Base-by-base conservation (phyloP, 2,888 invertebrate species). In the Drosophila antonietae region DNA sequence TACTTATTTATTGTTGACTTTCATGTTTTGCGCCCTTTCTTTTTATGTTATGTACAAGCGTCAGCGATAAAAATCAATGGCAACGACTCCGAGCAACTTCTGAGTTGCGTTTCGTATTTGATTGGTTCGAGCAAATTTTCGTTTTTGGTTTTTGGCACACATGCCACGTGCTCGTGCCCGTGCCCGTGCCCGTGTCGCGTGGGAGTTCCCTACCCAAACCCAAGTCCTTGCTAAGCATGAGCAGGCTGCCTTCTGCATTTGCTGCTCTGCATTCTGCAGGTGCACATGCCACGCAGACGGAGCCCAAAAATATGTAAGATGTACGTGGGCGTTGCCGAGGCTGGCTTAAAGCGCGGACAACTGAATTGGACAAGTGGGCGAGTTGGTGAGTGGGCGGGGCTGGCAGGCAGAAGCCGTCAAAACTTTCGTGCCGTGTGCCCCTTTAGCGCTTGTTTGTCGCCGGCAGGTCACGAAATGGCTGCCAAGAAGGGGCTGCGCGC, bases 41-140 rank as follows among this genome's bases (percentile, higher is more conserved):
- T 41, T 63, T 49, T 56, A 59, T 70, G 39, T 56, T 56, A 31
- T 58, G 59, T 70, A 43, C 53, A 23, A 63, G 39, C 49, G 49
- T 55, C 57, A 20, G 58, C 81, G 64, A 82, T 82, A 81, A 82
- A 88, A 86, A 86, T 88, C 88, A 85, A 88, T 85, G 80, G 73
- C 78, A 87, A 68, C 73, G 68, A 70, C 81, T 77, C 53, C 37
- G 49, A 59, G 57, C 23, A 59, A 51, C 23, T 62, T 23, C 37
- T 28, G 59, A 64, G 47, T 69, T 41, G 56, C 51, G 56, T 56
- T 75, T 75, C 47, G 55, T 43, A 44, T 61, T 73, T 61, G 39
- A 12, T 47, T 47, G 10, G 43, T 8, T 52, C 46, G 12, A 15
- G 46, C 23, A 23, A 49, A 3, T 23, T 41, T 55, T 55, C n/a